Evolutionary conservation across 2,888 invertebrate genomes (phyloP), one percentile per base, ranked within the genome.

Genomic region (Synergus gifuensis): DNA sequence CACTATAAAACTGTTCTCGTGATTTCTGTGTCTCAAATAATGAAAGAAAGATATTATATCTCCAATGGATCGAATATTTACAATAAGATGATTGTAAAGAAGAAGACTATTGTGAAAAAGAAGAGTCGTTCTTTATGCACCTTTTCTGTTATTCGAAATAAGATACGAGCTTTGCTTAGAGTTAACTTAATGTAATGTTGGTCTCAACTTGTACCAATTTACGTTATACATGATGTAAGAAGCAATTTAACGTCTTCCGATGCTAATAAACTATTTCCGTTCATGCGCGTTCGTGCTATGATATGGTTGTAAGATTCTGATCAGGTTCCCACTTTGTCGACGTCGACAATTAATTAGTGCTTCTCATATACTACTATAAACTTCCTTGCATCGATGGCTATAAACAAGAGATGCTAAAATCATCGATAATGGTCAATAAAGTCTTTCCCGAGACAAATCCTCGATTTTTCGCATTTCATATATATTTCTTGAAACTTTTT

Each of bases 181-280:
- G 76, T 80, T 60, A 79, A 78, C 85, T 81, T 78, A 79, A 0
- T 83, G 36, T 86, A 83, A 36, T 63, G 63, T 63, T 36, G 63
- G 5, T 63, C 66, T 66, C 11, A n/a, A 78, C 80, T 79, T 81
- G 69, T 84, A 85, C 82, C 83, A 85, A 86, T 86, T 85, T 86
- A 86, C 85, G 80, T 82, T 81, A 79, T 81, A 83, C 77, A 81
- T 77, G 82, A 82, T 81, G 81, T 83, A 76, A 80, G 79, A 81
- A 42, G 76, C 83, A 80, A 86, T 85, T 86, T 85, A 86, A 86
- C 85, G 78, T 81, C 77, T 16, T 66, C 81, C 64, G 79, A 83
- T 83, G 76, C 84, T 81, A 83, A 86, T 85, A 86, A 86, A 86
- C 81, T 81, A 82, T 85, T 81, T 83, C 85, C 81, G 78, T 36